Conservation (phyloP, 2,797 vertebrate genomes). For the Menidia menidia region DNA sequence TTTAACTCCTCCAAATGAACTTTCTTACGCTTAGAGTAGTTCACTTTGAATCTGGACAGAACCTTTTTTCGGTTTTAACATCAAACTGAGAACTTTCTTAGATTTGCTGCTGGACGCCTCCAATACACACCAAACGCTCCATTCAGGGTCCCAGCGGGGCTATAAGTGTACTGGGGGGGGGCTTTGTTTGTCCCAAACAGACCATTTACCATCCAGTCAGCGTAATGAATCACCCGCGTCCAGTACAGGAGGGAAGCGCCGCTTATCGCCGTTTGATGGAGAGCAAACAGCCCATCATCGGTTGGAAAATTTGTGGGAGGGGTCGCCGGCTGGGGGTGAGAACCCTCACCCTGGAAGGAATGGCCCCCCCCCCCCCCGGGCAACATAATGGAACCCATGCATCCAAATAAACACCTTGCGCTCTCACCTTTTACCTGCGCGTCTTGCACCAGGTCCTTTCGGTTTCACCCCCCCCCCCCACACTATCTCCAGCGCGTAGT, state of each 20-base stretch:
- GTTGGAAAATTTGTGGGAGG: constrained; percentile 52
- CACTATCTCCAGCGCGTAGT: constrained; percentile 2
- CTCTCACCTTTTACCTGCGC: constrained; percentile 51
- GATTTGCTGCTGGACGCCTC: constrained; percentile 14
- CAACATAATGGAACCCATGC: constrained; percentile 64
- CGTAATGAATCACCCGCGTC: constrained; percentile 74
- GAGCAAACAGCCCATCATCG: constrained; percentile 82
- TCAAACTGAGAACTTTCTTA: background rate
- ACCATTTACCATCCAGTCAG: constrained; percentile 63
- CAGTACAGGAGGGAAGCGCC: constrained; percentile 66
- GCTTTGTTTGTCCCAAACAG: constrained; percentile 55
- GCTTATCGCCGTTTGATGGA: constrained; percentile 83
- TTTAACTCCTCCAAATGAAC: too few species aligned
- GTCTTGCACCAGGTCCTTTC: constrained; percentile 40
- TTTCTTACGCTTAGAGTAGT: too few species aligned
- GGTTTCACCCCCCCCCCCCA: constrained; percentile 13
- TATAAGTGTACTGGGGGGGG: constrained; percentile 16
- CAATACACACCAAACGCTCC: constrained; percentile 68
- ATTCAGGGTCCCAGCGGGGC: constrained; percentile 21
- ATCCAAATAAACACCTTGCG: constrained; percentile 58
- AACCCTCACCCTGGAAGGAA: constrained; percentile 71
- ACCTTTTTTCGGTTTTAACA: background rate
- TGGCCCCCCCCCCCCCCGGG: constrained; percentile 51
- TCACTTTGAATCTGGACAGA: too few species aligned
- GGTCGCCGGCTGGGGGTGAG: constrained; percentile 40